Conservation (phyloP, 2,797 vertebrate species). For the Sebastes taczanowskii region DNA sequence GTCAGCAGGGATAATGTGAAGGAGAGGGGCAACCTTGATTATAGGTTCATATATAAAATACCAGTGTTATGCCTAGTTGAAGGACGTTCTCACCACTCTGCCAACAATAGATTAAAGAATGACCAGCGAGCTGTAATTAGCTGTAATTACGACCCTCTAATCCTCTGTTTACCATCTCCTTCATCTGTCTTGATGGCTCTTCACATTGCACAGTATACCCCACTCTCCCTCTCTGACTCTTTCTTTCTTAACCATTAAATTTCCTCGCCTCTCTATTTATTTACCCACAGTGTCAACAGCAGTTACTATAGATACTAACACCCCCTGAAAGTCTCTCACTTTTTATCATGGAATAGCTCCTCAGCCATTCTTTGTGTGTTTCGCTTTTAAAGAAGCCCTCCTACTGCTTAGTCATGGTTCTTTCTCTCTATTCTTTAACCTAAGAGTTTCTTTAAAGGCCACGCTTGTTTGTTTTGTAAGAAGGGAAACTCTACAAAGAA, state of each 20-base stretch:
- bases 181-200: slow-evolving; percentile 26
- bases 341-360: slow-evolving; percentile 5
- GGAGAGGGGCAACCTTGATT: slow-evolving; percentile 36
- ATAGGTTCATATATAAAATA: slow-evolving; percentile 48
- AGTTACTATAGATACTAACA: slow-evolving; percentile 22
- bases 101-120: slow-evolving; percentile 38
- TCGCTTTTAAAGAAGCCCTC: neutral
- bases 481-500: slow-evolving; percentile 16
- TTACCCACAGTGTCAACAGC: slow-evolving; percentile 1
- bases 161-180: slow-evolving; percentile 49
- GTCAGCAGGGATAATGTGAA: slow-evolving; percentile 39
- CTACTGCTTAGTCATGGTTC: neutral
- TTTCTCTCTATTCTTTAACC: slow-evolving; percentile 7
- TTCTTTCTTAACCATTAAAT: neutral
- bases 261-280: slow-evolving; percentile 3
- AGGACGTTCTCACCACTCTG: slow-evolving; percentile 29
- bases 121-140: slow-evolving; percentile 54
- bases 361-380: neutral
- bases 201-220: slow-evolving; percentile 8
- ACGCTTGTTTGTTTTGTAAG: slow-evolving; percentile 44
- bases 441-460: slow-evolving; percentile 31
- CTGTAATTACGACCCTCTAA: slow-evolving; percentile 62
- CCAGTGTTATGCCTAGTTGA: slow-evolving; percentile 25
- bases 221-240: slow-evolving; percentile 2
- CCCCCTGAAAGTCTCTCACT: neutral